Base-by-base conservation (phyloP, 1,140 invertebrate genomes). In the Lasaia peninsularis region DNA sequence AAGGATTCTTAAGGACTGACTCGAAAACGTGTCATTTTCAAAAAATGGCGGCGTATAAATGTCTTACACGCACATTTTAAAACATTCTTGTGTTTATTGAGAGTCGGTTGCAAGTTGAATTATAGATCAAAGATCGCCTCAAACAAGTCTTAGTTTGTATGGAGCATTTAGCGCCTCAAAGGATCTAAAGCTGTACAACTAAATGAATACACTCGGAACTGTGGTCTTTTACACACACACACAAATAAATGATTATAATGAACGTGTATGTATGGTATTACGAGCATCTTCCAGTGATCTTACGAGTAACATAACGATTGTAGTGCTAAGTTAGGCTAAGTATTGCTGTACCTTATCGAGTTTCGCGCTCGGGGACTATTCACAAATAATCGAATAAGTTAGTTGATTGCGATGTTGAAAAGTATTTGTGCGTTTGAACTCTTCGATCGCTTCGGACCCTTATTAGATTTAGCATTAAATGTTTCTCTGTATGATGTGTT, bases 271-370 rank as follows among this genome's bases (percentile, higher is more conserved):
- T 83, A 64, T 70, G 58, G 73, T 81, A 82, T 82, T 79, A 75
- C 70, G 72, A 82, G 72, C 75, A 81, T 85, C 85, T 88, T 88
- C 85, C 85, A 88, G 85, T 88, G 85, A 86, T 86, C 78, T 83
- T 69, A 78, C 76, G 70, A 72, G 71, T 76, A 76, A 73, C 65
- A 73, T 82, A 78, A 81, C 79, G 77, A 81, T 74, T 71, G 56
- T 82, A 84, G 80, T 64, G 58, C 62, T 86, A 86, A 84, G 80
- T 83, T 86, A 83, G 79, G 52, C 68, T 80, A 83, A 85, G 82
- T 76, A 64, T 83, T 74, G 75, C 82, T 84, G 84, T 83, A 86
- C 79, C 80, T 86, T 83, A 75, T 70, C 80, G 80, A 65, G 81
- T 65, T 63, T 55, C 64, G 61, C 66, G 75, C 79, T 75, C 75